Conservation (phyloP, 1,140 invertebrate species). For the Tenebrio molitor region DNA sequence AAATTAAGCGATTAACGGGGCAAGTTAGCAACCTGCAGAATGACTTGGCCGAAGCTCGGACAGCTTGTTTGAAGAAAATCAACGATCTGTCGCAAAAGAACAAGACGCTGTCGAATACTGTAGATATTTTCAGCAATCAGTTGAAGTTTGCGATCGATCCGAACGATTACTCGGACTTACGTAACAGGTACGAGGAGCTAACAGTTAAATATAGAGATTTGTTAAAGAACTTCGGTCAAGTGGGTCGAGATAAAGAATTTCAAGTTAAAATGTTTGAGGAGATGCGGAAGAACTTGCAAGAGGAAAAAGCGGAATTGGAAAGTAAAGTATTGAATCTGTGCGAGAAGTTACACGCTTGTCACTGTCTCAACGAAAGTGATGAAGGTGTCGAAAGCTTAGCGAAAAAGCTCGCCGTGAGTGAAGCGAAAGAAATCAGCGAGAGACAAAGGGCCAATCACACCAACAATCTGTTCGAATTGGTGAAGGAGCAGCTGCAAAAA, state of each 20-base stretch:
- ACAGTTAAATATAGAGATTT: slow-evolving; percentile 63
- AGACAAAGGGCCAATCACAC: slow-evolving; percentile 66
- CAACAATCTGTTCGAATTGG: slow-evolving; percentile 65
- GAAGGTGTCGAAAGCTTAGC: slow-evolving; percentile 49
- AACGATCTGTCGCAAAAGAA: slow-evolving; percentile 60
- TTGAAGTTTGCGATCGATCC: slow-evolving; percentile 62
- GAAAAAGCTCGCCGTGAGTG: slow-evolving; percentile 55
- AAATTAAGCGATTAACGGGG: slow-evolving; percentile 56
- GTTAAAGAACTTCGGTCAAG: slow-evolving; percentile 59
- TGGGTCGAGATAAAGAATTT: slow-evolving; percentile 49
- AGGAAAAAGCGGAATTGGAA: slow-evolving; percentile 62
- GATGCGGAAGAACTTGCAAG: slow-evolving; percentile 57
- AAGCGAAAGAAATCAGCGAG: slow-evolving; percentile 63
- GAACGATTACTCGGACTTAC: slow-evolving; percentile 58
- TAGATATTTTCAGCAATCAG: slow-evolving; percentile 61
- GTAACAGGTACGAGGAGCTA: slow-evolving; percentile 64
- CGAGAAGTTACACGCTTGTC: slow-evolving; percentile 41
- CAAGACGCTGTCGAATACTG: slow-evolving; percentile 60
- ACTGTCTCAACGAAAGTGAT: slow-evolving; percentile 29
- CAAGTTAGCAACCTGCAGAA: slow-evolving; percentile 63
- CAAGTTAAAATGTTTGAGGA: slow-evolving; percentile 55
- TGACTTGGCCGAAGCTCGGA: slow-evolving; percentile 62
- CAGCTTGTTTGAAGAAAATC: slow-evolving; percentile 59
- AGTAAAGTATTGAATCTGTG: slow-evolving; percentile 49
- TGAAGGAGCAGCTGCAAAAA: slow-evolving; percentile 67